Conservation (phyloP, 2,113 vertebrate genomes). For the Solenodon paradoxus region DNA sequence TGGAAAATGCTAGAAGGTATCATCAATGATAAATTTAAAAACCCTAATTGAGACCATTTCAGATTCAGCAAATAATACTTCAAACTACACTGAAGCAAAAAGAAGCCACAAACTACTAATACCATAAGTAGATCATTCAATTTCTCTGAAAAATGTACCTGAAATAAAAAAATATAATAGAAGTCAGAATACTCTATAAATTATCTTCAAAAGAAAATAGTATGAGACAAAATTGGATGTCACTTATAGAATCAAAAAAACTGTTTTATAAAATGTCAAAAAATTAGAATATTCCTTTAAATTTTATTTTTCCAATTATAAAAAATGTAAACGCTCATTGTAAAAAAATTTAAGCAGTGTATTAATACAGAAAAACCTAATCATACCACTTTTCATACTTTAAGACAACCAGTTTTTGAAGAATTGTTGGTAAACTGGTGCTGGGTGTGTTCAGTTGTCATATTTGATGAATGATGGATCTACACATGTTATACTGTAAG, state of each 20-base stretch:
- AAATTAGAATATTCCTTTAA: too few relatives aligned
- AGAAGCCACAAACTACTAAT: background rate
- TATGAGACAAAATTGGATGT: background rate
- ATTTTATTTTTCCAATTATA: background rate
- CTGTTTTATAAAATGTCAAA: background rate
- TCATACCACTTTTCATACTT: background rate
- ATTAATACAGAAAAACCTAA: background rate
- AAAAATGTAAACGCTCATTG: background rate
- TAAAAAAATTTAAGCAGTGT: background rate
- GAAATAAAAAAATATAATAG: background rate
- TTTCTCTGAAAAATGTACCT: slow-evolving; percentile 1
- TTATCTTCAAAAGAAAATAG: slow-evolving; percentile 1
- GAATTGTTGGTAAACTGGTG: too few relatives aligned
- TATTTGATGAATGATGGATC: too few relatives aligned
- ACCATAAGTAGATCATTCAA: background rate
- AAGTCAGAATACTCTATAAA: slow-evolving; percentile 20
- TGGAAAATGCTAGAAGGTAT: background rate
- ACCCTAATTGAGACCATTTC: background rate
- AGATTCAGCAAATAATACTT: slow-evolving; percentile 7
- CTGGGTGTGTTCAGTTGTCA: too few relatives aligned
- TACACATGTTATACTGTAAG: too few relatives aligned
- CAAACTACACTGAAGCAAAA: background rate
- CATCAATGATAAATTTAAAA: background rate
- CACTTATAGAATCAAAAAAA: background rate
- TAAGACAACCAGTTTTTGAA: too few relatives aligned